Conservation (phyloP, 2,797 vertebrate species). For the Alfaro cultratus region DNA sequence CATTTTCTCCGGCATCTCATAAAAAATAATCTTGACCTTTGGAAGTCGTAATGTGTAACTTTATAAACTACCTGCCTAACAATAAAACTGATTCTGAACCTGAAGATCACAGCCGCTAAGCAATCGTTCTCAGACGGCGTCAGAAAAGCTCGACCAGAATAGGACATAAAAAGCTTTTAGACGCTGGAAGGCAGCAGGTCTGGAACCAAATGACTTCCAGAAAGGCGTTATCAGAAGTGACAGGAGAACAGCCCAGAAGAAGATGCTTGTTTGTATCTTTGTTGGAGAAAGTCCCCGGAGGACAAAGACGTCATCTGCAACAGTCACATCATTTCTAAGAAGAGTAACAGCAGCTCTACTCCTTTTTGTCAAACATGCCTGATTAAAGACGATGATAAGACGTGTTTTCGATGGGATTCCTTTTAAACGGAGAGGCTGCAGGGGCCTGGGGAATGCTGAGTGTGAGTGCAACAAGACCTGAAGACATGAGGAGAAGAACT, state of each 20-base stretch:
- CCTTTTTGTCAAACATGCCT: constrained; percentile 7
- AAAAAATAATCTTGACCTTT: neutral
- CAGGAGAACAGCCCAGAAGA: neutral
- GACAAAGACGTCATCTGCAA: constrained; percentile 3
- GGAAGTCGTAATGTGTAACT: neutral
- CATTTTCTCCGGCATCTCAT: neutral
- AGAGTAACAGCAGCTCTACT: neutral
- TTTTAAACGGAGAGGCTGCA: neutral
- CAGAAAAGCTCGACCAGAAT: neutral
- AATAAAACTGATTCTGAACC: neutral
- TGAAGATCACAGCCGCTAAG: neutral
- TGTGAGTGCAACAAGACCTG: neutral
- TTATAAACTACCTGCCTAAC: neutral
- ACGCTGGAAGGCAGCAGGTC: neutral
- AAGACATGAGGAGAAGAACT: neutral
- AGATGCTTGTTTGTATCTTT: neutral
- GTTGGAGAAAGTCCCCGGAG: constrained; percentile 7
- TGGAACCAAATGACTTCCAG: constrained; percentile 8
- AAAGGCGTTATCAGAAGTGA: neutral
- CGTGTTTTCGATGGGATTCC: neutral
- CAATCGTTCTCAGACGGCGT: neutral
- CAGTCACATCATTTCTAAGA: constrained; percentile 6
- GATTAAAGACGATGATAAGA: neutral
- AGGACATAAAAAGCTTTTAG: neutral
- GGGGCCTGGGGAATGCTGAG: neutral